Evolutionary conservation across 2,888 invertebrate genomes (phyloP).

Genomic region (Hoplodrina ambigua): DNA sequence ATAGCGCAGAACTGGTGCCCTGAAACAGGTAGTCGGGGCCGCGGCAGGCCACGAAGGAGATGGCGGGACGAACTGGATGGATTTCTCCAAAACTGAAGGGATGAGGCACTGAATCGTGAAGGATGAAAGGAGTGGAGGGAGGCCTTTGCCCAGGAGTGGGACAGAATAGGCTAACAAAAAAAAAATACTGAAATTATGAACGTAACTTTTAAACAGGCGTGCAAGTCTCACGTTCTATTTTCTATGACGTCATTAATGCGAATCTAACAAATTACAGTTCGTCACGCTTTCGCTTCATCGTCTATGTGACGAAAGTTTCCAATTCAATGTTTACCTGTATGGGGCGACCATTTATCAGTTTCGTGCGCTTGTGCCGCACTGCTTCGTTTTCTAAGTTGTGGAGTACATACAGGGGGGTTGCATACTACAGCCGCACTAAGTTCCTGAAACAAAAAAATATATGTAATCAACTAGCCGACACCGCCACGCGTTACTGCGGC

Average conservation of each 20-base stretch:
- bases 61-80: no score
- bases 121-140: no score
- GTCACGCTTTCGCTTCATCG: constrained; percentile 7
- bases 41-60: no score
- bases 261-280: constrained; percentile 11
- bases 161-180: no score
- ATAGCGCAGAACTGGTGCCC: no score
- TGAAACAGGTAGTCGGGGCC: no score
- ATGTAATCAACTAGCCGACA: no score
- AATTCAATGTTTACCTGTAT: constrained; percentile 75
- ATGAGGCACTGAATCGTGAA: no score
- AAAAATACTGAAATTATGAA: background rate
- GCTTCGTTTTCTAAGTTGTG: constrained; percentile 83
- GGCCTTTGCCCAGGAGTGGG: no score
- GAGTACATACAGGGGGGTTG: constrained; percentile 81
- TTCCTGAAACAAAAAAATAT: constrained; percentile 72
- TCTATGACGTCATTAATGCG: constrained; percentile 17
- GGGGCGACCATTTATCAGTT: constrained; percentile 86
- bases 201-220: constrained; percentile 7
- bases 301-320: background rate
- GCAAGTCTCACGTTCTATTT: constrained; percentile 12
- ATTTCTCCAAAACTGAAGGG: no score
- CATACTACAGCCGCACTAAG: constrained; percentile 77
- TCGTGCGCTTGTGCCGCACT: constrained; percentile 81
- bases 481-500: no score